phyloP scores from a whole-genome alignment of 2,113 vertebrate species.

The Tragelaphus scriptus region DNA sequence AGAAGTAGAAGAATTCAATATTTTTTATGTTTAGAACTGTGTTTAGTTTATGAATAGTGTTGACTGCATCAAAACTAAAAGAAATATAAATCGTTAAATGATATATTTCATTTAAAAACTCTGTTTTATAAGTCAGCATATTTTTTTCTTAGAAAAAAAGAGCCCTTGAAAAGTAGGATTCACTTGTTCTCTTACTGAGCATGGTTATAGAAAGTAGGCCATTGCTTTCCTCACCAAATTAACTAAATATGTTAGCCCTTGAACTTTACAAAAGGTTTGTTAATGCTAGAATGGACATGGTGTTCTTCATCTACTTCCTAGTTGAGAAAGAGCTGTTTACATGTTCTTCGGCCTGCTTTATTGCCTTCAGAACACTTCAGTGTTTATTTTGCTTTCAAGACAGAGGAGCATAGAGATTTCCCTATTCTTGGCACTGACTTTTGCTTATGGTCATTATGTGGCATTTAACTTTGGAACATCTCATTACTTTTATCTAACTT shows the following conservation, averaged over 20 bases:
- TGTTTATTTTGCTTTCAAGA: conserved; percentile 30
- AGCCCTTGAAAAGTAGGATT: conserved; percentile 16
- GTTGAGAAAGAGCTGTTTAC: conserved; percentile 37
- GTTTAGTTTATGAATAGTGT: neutral
- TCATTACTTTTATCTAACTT: conserved; percentile 3
- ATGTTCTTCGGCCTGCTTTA: conserved; percentile 8
- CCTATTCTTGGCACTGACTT: neutral
- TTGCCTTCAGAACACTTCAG: neutral
- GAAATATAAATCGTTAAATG: neutral
- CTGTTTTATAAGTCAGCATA: neutral
- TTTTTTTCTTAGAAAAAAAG: neutral
- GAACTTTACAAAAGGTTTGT: conserved; percentile 12
- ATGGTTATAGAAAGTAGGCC: conserved; percentile 44
- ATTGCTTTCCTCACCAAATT: conserved; percentile 51
- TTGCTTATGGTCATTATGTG: neutral
- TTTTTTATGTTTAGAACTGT: neutral
- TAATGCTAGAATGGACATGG: conserved; percentile 9
- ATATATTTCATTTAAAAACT: neutral
- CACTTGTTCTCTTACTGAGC: neutral
- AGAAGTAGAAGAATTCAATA: neutral
- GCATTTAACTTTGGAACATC: neutral
- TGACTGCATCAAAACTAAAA: neutral
- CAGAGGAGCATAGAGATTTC: neutral
- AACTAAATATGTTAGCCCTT: conserved; percentile 56
- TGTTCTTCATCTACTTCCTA: conserved; percentile 26